phyloP scores from a whole-genome alignment of 2,888 invertebrate species.

The Meliscaeva auricollis region DNA sequence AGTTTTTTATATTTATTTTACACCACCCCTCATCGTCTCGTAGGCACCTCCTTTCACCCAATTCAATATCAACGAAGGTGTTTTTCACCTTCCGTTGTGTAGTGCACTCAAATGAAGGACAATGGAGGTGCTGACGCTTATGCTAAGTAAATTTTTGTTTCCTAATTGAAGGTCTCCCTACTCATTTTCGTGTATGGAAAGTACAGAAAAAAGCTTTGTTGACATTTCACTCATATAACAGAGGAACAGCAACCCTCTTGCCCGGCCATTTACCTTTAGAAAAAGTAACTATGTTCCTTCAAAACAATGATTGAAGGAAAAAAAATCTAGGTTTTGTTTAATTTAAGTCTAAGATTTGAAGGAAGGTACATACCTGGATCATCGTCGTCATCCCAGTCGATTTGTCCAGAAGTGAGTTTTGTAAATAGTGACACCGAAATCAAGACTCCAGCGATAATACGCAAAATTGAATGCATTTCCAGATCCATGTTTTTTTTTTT shows the following conservation, averaged over 20 bases:
- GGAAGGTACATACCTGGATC: constrained; percentile 83
- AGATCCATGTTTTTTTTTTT: constrained; percentile 76
- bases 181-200: background rate
- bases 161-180: constrained; percentile 70
- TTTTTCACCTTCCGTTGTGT: constrained; percentile 56
- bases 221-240: constrained; percentile 46
- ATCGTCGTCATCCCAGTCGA: constrained; percentile 85
- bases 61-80: constrained; percentile 28
- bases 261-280: constrained; percentile 69
- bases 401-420: constrained; percentile 83
- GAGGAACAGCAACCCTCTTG: constrained; percentile 4
- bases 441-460: constrained; percentile 79
- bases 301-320: constrained; percentile 21
- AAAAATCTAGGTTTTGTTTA: constrained; percentile 22
- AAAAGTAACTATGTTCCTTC: constrained; percentile 24
- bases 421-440: constrained; percentile 81
- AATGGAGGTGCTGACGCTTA: constrained; percentile 72
- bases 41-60: background rate
- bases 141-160: constrained; percentile 72
- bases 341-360: background rate
- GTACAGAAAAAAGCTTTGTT: constrained; percentile 57
- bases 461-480: constrained; percentile 76
- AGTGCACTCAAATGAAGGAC: constrained; percentile 70
- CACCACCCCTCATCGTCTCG: background rate
- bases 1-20: constrained; percentile 28